These are phyloP conservation scores for Mus pahari DNA, from an alignment of 2,113 vertebrate species.

Conservation along the genomic window DNA sequence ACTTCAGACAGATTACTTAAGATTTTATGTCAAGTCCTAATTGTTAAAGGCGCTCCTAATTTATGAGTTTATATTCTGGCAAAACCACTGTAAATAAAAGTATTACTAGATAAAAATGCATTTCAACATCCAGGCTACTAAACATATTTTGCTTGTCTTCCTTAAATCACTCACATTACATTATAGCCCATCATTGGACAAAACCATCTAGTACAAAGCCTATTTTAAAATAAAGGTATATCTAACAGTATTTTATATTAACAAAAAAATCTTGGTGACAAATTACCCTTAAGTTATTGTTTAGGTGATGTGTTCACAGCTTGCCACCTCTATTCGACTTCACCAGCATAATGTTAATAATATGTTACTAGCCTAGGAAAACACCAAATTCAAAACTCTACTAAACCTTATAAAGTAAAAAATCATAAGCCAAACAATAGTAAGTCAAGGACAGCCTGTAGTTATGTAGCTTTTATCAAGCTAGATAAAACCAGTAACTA, in stretches of 20 bases:
- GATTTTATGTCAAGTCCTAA: not conserved
- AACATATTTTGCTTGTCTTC: not conserved
- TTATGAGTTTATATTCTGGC: not conserved
- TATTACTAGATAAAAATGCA: not conserved
- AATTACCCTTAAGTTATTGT: not conserved
- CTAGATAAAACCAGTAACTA: not conserved
- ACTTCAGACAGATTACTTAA: constrained; percentile 17
- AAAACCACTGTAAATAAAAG: not conserved
- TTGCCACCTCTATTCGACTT: not conserved
- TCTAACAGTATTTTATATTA: not conserved
- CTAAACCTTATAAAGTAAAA: not conserved
- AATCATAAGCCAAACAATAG: not conserved
- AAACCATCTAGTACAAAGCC: not conserved
- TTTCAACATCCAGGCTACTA: not conserved
- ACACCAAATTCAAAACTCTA: not conserved
- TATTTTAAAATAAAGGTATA: not conserved
- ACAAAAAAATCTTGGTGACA: not conserved
- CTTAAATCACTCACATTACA: not conserved
- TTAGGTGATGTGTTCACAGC: not conserved
- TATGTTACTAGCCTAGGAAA: not conserved
- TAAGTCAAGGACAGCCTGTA: not conserved
- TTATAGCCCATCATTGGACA: not conserved
- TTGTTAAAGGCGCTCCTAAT: not conserved
- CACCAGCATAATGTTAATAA: not conserved
- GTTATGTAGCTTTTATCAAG: not conserved